These are phyloP conservation scores for Hippasteria phrygiana DNA, from an alignment of 53 echinoderm and acorn worm genomes.

Conservation along the genomic window DNA sequence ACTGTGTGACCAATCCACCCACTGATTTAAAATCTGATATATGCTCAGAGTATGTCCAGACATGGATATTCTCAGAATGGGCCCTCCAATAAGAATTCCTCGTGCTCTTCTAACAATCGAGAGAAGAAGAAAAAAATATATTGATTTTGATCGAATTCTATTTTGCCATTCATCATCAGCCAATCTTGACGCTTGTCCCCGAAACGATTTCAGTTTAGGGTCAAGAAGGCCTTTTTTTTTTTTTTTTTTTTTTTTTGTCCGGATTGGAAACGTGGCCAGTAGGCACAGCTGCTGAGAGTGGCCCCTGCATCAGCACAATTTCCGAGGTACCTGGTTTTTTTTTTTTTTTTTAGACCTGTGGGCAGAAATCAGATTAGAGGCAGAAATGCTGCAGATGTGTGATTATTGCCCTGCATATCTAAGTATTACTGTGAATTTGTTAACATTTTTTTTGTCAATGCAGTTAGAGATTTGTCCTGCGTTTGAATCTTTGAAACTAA, in stretches of 20 bases:
- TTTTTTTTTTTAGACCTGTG: neutral
- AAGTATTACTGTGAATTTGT: no score
- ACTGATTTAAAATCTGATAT: no score
- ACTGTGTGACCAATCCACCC: no score
- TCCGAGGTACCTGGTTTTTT: slow-evolving; percentile 2
- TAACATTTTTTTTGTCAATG: no score
- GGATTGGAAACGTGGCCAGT: slow-evolving; percentile 10
- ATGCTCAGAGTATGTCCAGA: no score
- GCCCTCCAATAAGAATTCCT: neutral
- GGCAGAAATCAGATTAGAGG: neutral
- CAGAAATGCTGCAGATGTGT: no score
- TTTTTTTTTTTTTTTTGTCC: slow-evolving; percentile 2
- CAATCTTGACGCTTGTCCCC: neutral
- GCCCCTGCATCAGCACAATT: slow-evolving; percentile 6
- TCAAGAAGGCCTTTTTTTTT: slow-evolving; percentile 36
- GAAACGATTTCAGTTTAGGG: neutral
- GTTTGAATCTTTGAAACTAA: no score
- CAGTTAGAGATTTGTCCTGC: no score
- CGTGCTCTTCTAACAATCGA: neutral
- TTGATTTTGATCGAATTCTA: slow-evolving; percentile 5
- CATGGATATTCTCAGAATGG: neutral
- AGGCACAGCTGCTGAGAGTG: neutral
- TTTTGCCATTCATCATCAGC: neutral
- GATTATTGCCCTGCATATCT: no score
- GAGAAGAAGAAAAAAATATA: neutral